Conservation (phyloP, 2,797 vertebrate species). For the Karalla daura region DNA sequence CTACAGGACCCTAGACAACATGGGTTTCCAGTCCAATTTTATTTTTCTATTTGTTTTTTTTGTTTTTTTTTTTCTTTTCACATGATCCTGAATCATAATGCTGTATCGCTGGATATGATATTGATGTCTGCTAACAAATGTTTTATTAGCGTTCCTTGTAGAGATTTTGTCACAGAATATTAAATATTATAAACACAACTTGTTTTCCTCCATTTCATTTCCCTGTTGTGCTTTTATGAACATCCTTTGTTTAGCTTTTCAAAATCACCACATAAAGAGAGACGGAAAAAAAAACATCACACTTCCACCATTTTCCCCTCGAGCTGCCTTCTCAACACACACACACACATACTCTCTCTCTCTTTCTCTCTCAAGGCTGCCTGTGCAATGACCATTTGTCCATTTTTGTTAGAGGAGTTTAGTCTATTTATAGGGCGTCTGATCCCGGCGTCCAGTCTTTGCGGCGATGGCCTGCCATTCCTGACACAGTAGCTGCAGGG, state of each 20-base stretch:
- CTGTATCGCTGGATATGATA: slow-evolving; percentile 81
- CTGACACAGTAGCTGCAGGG: slow-evolving; percentile 66
- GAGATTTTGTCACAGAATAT: slow-evolving; percentile 85
- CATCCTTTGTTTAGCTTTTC: neutral
- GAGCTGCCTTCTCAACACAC: too few relatives aligned
- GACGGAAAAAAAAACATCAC: neutral
- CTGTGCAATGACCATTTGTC: slow-evolving; percentile 58
- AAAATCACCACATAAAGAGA: too few relatives aligned
- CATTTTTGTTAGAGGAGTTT: slow-evolving; percentile 48
- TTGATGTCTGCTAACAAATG: slow-evolving; percentile 83
- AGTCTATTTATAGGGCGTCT: slow-evolving; percentile 75
- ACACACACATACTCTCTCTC: too few relatives aligned
- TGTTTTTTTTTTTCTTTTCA: slow-evolving; percentile 54
- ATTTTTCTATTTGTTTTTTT: slow-evolving; percentile 58
- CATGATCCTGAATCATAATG: slow-evolving; percentile 70
- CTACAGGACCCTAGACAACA: slow-evolving; percentile 40
- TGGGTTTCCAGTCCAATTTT: slow-evolving; percentile 42
- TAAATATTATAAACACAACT: slow-evolving; percentile 85
- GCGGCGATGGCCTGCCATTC: slow-evolving; percentile 51
- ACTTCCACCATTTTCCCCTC: neutral
- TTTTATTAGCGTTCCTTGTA: slow-evolving; percentile 82
- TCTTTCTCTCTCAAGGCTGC: slow-evolving; percentile 20
- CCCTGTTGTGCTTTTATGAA: slow-evolving; percentile 13
- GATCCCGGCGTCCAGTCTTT: slow-evolving; percentile 48
- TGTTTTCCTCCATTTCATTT: slow-evolving; percentile 54